phyloP scores from a whole-genome alignment of 2,113 vertebrate genomes.

The Pseudorhombus dupliciocellatus region DNA sequence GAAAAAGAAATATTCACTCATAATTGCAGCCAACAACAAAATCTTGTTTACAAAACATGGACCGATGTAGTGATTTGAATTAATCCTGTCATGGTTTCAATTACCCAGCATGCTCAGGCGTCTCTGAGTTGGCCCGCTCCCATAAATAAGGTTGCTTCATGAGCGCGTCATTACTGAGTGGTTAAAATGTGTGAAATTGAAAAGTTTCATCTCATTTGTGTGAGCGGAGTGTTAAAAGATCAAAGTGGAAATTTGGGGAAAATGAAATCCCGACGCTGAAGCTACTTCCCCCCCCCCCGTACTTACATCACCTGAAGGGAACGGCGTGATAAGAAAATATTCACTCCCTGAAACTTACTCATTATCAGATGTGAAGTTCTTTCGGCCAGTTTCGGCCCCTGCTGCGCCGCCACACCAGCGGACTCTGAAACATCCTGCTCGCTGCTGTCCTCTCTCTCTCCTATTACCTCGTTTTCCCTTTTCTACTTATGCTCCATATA shows the following conservation, averaged over 20 bases:
- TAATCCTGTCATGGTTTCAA: conserved; percentile 63
- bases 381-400: conserved; percentile 37
- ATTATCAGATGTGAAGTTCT: conserved; percentile 62
- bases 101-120: conserved; percentile 52
- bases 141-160: conserved; percentile 66
- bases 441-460: background rate
- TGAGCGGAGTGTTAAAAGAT: conserved; percentile 65
- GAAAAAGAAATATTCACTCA: conserved; percentile 21
- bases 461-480: conserved; percentile 23
- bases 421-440: conserved; percentile 35
- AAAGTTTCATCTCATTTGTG: conserved; percentile 75
- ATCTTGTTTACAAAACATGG: conserved; percentile 60
- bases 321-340: conserved; percentile 56
- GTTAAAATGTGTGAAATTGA: conserved; percentile 78
- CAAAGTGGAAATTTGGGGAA: conserved; percentile 65
- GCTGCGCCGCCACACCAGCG: conserved; percentile 39
- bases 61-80: conserved; percentile 55
- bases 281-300: conserved; percentile 1
- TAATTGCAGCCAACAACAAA: conserved; percentile 29
- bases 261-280: conserved; percentile 54
- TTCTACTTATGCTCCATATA: background rate
- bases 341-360: conserved; percentile 15
- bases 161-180: conserved; percentile 59
- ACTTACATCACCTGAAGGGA: conserved; percentile 65
- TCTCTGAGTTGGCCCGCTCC: conserved; percentile 44